Conservation (phyloP, 2,113 vertebrate genomes). For the Axis porcinus region DNA sequence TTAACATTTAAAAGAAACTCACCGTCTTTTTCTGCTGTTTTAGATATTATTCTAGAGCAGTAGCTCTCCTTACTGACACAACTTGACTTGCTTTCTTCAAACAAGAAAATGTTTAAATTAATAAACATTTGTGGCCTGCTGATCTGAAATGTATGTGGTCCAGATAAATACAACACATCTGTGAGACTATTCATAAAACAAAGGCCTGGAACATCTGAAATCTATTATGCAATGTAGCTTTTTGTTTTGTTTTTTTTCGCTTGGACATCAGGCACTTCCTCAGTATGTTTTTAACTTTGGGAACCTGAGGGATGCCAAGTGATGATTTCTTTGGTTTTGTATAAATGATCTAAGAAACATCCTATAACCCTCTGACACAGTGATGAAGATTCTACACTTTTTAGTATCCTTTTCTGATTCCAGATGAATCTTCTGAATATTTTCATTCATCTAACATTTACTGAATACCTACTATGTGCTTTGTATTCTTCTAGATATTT, state of each 20-base stretch:
- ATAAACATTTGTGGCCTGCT: slow-evolving; percentile 23
- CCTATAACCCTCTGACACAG: background rate
- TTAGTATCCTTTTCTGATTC: background rate
- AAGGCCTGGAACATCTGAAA: background rate
- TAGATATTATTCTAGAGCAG: background rate
- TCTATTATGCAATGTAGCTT: background rate
- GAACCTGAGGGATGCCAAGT: background rate
- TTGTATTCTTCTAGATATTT: background rate
- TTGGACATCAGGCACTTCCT: background rate
- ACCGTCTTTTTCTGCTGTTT: slow-evolving; percentile 35
- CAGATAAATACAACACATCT: background rate
- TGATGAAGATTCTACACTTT: background rate
- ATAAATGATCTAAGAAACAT: background rate
- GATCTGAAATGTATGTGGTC: slow-evolving; percentile 4
- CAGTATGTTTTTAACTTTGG: background rate
- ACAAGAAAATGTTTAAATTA: slow-evolving; percentile 11
- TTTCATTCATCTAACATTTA: background rate
- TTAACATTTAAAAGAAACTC: background rate
- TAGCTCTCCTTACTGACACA: background rate
- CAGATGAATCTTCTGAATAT: background rate
- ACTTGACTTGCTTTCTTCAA: background rate
- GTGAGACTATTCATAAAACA: background rate
- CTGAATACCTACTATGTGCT: background rate
- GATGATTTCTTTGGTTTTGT: slow-evolving; percentile 20
- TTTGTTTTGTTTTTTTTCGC: background rate